Evolutionary conservation across 2,113 vertebrate genomes (phyloP), one percentile per base, ranked within the genome.

Genomic region (Albula goreensis): DNA sequence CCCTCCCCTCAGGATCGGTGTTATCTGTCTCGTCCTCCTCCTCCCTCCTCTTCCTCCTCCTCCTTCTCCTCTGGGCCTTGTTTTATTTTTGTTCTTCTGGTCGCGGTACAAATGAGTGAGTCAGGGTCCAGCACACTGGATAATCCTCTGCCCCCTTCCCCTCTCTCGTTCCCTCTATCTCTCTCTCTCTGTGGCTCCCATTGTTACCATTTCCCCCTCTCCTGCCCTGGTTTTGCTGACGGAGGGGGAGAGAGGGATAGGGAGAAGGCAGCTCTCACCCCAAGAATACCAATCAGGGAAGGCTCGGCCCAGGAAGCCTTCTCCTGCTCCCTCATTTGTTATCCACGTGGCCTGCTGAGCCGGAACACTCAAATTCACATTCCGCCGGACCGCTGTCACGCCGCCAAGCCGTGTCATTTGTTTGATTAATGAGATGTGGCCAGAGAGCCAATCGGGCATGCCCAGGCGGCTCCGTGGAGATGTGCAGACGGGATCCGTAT

Each of bases 81-180:
- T 82, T 84, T 53, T 70, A 52, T 84, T n/a, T 80, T 57, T 88
- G 50, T 86, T 50, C 50, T 90, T 48, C 60, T 70, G 53, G 2
- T 80, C 50, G 56, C 31, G 86, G 81, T 11, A 85, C 70, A 82
- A 86, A 88, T 86, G 63, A 56, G 77, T n/a, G 79, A 87, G 56
- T 86, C 81, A 86, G 31, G 80, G 57, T 89, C 50, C 86, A 87
- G 83, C 85, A 85, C 53, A 31, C 25, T 74, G 78, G 77, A 84
- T 86, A 86, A 88, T 87, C 82, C 85, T 78, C 79, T 74, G 50
- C 17, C 15, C 57, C 2, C 82, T 0, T 19, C 31, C 19, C 7
- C 11, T 22, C 78, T 48, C 41, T 25, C 41, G 74, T 19, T 31
- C 41, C 41, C 60, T 74, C 51, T 86, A 80, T 25, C 31, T 19